Evolutionary conservation across 2,797 vertebrate species (phyloP).

Genomic region (Galago senegalensis): DNA sequence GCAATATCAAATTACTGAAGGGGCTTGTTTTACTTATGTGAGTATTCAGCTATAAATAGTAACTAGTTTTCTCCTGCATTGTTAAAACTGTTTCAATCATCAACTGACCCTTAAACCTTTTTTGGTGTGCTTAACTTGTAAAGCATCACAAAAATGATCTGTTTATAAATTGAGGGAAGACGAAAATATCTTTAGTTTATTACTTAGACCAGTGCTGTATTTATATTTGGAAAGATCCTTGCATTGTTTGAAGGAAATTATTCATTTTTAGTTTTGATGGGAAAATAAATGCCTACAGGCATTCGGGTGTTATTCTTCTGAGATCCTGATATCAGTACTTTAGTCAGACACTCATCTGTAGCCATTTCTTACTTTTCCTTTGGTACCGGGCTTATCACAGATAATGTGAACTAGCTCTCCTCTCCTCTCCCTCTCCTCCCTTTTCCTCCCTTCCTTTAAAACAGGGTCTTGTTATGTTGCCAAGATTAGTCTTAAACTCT

Average conservation of each 20-base stretch:
- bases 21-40: neutral
- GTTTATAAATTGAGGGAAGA: neutral
- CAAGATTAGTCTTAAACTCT: neutral
- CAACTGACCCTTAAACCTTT: conserved; percentile 13
- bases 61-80: neutral
- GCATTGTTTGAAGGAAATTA: conserved; percentile 42
- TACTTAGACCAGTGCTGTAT: neutral
- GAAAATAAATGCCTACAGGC: neutral
- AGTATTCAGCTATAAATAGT: neutral
- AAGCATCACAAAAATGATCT: neutral
- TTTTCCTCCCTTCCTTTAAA: neutral
- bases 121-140: conserved; percentile 21
- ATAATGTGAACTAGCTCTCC: neutral
- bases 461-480: neutral
- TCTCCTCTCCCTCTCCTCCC: neutral
- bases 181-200: conserved; percentile 8
- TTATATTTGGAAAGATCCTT: conserved; percentile 35
- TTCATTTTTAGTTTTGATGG: conserved; percentile 56
- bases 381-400: neutral
- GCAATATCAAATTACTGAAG: conserved; percentile 27
- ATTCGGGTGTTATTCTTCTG: conserved; percentile 31
- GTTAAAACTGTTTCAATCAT: conserved; percentile 25
- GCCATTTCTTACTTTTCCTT: conserved; percentile 21
- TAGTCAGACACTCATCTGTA: neutral
- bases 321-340: neutral